Conservation (phyloP, 2,113 vertebrate genomes). For the Junco hyemalis region DNA sequence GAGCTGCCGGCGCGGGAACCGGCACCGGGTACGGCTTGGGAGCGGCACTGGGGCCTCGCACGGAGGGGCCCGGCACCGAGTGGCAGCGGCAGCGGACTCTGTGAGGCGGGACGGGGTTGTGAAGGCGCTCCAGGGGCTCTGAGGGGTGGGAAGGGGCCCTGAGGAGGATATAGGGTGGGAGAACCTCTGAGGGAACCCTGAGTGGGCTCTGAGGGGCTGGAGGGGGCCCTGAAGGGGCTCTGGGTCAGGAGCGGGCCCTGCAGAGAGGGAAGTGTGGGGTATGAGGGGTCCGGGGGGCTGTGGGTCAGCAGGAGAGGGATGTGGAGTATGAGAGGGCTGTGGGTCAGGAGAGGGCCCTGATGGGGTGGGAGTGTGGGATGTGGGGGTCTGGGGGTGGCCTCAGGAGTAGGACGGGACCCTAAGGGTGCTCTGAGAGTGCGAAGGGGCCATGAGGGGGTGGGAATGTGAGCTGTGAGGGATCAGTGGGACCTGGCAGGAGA, state of each 20-base stretch:
- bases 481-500: background rate
- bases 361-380: background rate
- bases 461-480: fast-evolving
- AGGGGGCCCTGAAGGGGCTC: background rate
- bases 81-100: background rate
- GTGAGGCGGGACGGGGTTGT: too few species aligned
- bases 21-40: background rate
- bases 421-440: too few species aligned
- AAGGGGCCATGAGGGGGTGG: background rate
- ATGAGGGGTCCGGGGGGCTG: background rate
- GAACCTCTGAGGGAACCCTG: too few species aligned
- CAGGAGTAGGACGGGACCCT: background rate
- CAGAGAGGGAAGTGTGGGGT: background rate
- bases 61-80: too few species aligned
- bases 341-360: background rate
- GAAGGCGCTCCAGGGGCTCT: background rate
- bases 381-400: background rate
- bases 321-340: background rate
- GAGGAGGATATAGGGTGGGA: too few species aligned
- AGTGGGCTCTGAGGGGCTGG: background rate
- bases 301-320: background rate
- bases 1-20: background rate
- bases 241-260: background rate
- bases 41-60: background rate
- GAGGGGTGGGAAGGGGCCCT: background rate